Evolutionary conservation across 2,113 vertebrate genomes (phyloP).

Genomic region (Balaeniceps rex): DNA sequence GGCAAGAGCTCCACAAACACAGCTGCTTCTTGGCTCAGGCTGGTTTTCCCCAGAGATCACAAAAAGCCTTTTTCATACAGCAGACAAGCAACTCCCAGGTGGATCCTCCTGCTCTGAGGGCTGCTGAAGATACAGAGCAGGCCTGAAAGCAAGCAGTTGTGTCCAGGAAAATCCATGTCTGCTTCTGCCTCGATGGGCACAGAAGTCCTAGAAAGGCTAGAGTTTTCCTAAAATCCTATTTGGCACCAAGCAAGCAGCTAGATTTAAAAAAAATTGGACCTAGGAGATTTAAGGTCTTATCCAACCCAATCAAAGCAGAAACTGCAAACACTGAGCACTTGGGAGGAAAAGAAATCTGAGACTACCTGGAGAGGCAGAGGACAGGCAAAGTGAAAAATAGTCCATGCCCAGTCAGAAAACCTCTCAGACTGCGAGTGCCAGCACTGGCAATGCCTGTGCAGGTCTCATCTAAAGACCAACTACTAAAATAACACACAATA

Average conservation of each 20-base stretch:
- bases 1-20: slow-evolving; percentile 39
- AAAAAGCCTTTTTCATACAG: slow-evolving; percentile 18
- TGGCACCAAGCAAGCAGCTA: background rate
- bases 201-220: background rate
- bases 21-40: slow-evolving; percentile 28
- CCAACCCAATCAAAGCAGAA: background rate
- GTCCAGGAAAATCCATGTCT: background rate
- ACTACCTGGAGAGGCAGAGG: background rate
- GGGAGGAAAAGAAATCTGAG: background rate
- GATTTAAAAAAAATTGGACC: background rate
- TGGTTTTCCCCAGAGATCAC: background rate
- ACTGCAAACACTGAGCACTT: background rate
- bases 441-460: background rate
- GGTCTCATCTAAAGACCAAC: background rate
- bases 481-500: slow-evolving; percentile 19
- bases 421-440: background rate
- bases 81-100: background rate
- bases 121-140: background rate
- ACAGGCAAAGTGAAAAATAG: background rate
- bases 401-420: background rate
- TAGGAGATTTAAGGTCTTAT: background rate
- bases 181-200: background rate
- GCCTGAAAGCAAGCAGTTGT: background rate
- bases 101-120: background rate
- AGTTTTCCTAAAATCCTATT: background rate